phyloP scores from a whole-genome alignment of 2,888 invertebrate species.

The Sepioteuthis lessoniana region DNA sequence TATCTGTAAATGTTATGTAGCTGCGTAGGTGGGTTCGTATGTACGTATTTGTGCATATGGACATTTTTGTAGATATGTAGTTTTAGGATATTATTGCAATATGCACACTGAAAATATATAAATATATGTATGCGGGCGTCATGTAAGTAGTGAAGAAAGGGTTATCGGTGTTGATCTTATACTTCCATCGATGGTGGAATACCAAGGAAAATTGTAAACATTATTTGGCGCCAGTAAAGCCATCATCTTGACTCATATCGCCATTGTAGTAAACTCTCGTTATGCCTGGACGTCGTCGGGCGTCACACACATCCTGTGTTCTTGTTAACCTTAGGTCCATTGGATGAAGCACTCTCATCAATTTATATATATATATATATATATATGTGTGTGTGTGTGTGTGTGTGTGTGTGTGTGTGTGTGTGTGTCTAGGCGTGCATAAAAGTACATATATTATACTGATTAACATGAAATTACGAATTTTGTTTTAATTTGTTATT shows the following conservation, averaged over 20 bases:
- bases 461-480: too few species aligned
- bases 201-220: background rate
- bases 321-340: background rate
- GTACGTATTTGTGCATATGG: background rate
- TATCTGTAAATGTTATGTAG: background rate
- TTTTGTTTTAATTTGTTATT: too few species aligned
- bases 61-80: background rate
- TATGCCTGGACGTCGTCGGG: background rate
- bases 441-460: too few species aligned
- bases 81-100: background rate
- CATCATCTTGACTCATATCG: background rate
- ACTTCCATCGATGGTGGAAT: background rate
- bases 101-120: background rate
- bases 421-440: too few species aligned
- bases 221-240: background rate
- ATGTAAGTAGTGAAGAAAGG: background rate
- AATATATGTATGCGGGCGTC: background rate
- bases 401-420: too few species aligned
- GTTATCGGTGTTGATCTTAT: background rate
- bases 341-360: background rate
- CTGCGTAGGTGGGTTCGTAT: background rate
- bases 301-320: background rate
- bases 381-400: background rate
- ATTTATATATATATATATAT: background rate
- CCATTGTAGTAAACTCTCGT: background rate